Evolutionary conservation across 1,140 invertebrate species (phyloP).

Genomic region (Forficula auricularia): DNA sequence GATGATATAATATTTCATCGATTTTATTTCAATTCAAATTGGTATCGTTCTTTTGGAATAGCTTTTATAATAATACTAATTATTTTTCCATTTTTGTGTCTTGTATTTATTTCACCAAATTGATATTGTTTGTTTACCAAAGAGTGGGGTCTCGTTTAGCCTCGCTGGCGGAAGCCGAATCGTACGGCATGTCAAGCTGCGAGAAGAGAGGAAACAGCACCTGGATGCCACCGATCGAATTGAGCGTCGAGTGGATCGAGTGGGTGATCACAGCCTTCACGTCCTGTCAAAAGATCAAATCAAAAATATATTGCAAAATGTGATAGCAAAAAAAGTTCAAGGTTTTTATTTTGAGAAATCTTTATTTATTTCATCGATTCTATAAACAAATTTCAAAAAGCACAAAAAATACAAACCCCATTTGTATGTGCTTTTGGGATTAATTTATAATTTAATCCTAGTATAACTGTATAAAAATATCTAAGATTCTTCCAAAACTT

Average conservation of each 20-base stretch:
- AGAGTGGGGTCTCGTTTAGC: slow-evolving; percentile 67
- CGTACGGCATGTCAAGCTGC: slow-evolving; percentile 85
- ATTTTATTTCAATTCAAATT: too few relatives aligned
- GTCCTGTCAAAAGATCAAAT: slow-evolving; percentile 56
- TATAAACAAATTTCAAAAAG: slow-evolving; percentile 10
- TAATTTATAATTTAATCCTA: too few relatives aligned
- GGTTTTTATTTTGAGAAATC: slow-evolving; percentile 1
- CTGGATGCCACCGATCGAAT: slow-evolving; percentile 97
- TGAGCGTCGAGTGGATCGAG: slow-evolving; percentile 95
- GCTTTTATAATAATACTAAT: too few relatives aligned
- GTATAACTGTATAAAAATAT: too few relatives aligned
- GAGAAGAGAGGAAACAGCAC: slow-evolving; percentile 96
- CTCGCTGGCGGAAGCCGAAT: slow-evolving; percentile 45
- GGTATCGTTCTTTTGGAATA: too few relatives aligned
- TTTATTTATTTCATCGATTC: slow-evolving; percentile 2
- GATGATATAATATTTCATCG: too few relatives aligned
- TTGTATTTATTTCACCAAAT: too few relatives aligned
- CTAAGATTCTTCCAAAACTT: too few relatives aligned
- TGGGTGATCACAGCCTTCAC: slow-evolving; percentile 98
- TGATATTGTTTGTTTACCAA: too few relatives aligned
- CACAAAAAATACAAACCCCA: too few relatives aligned
- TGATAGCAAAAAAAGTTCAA: background rate
- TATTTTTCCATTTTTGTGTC: too few relatives aligned
- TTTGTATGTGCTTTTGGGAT: too few relatives aligned
- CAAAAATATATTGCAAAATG: background rate